Percentiles rank a stretch among this genome's conserved stretches.
Conservation (phyloP, 2,797 vertebrate species). For the Thripadectes ignobilis region DNA sequence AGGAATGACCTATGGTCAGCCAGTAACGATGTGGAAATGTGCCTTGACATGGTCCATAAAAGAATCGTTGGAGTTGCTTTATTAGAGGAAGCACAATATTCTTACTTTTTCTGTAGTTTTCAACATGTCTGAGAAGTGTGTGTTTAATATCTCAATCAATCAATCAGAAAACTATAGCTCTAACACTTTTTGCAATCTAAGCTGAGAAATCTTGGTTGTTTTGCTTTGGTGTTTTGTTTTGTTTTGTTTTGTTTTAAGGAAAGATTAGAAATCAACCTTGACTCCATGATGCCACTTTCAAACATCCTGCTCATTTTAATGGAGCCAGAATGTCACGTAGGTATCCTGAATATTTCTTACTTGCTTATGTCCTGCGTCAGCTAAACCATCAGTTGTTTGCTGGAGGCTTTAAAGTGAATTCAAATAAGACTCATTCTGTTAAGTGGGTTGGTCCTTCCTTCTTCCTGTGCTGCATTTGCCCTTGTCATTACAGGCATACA, state of each 20-base stretch:
- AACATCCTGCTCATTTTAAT: neutral
- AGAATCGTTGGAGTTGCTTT: neutral
- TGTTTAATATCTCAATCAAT: neutral
- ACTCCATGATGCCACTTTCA: neutral
- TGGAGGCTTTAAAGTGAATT: constrained; percentile 29
- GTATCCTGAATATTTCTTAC: neutral
- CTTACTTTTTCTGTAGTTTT: neutral
- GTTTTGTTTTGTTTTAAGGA: neutral
- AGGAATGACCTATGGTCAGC: neutral
- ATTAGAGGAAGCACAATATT: neutral
- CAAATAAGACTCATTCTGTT: neutral
- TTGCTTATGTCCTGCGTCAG: neutral
- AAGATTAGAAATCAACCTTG: neutral
- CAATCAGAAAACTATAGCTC: neutral
- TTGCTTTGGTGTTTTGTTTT: neutral
- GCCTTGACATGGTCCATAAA: neutral
- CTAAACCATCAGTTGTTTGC: neutral
- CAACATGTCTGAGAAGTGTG: neutral
- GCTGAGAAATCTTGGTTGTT: neutral
- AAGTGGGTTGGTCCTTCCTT: constrained; percentile 55
- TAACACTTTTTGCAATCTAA: neutral
- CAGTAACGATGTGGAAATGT: neutral
- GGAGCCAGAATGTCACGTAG: neutral
- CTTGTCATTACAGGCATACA: constrained; percentile 32
- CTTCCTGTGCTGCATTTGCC: constrained; percentile 38